phyloP scores from a whole-genome alignment of 2,797 vertebrate genomes.

The Chelmon rostratus region DNA sequence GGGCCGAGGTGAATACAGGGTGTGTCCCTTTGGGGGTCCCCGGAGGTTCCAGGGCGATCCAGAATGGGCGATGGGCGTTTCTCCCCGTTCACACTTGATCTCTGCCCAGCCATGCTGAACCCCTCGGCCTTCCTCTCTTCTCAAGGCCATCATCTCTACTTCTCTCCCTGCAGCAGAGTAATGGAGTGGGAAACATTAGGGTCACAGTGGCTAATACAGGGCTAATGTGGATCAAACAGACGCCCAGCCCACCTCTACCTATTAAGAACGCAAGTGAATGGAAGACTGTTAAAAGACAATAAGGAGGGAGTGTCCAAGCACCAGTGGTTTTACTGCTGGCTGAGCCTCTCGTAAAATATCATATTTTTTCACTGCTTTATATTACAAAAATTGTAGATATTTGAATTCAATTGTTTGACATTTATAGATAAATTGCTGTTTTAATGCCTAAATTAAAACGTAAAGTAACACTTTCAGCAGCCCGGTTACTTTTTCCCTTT shows the following conservation, averaged over 20 bases:
- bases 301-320: conserved; percentile 55
- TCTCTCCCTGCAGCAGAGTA: conserved; percentile 75
- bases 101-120: conserved; percentile 87
- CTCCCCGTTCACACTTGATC: conserved; percentile 84
- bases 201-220: conserved; percentile 84
- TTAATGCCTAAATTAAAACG: conserved; percentile 2
- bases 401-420: conserved; percentile 25
- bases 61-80: conserved; percentile 86
- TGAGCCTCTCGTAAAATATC: conserved; percentile 39
- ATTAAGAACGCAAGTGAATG: conserved; percentile 73
- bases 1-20: conserved; percentile 69
- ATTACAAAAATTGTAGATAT: conserved; percentile 8
- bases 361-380: conserved; percentile 29
- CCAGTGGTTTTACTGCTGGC: conserved; percentile 56
- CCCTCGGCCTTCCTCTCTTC: conserved; percentile 71
- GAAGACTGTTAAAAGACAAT: conserved; percentile 69
- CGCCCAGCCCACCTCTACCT: conserved; percentile 76
- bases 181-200: conserved; percentile 85
- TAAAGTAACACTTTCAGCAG: background rate
- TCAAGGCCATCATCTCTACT: conserved; percentile 76
- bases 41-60: conserved; percentile 72
- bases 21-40: conserved; percentile 68
- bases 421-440: conserved; percentile 8
- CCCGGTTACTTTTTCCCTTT: background rate
- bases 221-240: conserved; percentile 83